Base-by-base conservation (phyloP, 35 echinoderm and acorn worm genomes). In the Apostichopus parvimensis region DNA sequence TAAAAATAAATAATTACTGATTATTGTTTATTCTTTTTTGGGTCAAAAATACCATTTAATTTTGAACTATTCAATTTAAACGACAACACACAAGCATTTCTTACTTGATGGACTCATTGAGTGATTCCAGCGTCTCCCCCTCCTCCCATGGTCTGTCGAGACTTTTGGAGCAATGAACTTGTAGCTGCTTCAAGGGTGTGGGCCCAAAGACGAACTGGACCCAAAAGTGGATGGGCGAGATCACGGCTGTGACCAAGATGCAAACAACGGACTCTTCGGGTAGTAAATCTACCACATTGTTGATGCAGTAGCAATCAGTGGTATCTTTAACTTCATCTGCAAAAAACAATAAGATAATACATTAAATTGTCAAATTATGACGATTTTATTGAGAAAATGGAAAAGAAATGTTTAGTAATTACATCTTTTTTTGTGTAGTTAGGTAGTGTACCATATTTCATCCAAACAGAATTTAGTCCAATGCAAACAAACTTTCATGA, bases 221-320 rank as follows among this genome's bases (percentile, higher is more conserved):
- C 96, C 96, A 98, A 87, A 98, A 98, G 79, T 98, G 94, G 53
- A 94, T 84, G 8, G 94, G 77, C 22, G 66, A 95, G 59, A 92
- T 56, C 13, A 95, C 66, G 2, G 96, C 89, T 6, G 94, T 98
- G 54, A 98, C 90, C 84, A 95, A 10, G 56, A 98, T 77, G 9
- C 93, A 94, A n/a, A 98, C 94, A 85, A 92, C 83, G 34, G 45
- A 68, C n/a, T 84, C 93, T 1, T 76, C 70, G 18, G 73, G 61
- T 2, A 94, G 92, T 62, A 91, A 76, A 2, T 34, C 61, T 12
- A 97, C 73, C 3, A 77, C 64, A 54, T 95, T 93, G 93, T 94
- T 92, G 45, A 54, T 94, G 73, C 91, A 94, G 26, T 92, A 94
- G 57, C 87, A 80, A 72, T 83, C 90, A 4, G 83, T 90, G 1